A percentile compares a stretch with the other conserved stretches of the same genome.
These are phyloP conservation scores for Petrolisthes manimaculis DNA, from an alignment of 2,888 invertebrate genomes.

Conservation along the genomic window DNA sequence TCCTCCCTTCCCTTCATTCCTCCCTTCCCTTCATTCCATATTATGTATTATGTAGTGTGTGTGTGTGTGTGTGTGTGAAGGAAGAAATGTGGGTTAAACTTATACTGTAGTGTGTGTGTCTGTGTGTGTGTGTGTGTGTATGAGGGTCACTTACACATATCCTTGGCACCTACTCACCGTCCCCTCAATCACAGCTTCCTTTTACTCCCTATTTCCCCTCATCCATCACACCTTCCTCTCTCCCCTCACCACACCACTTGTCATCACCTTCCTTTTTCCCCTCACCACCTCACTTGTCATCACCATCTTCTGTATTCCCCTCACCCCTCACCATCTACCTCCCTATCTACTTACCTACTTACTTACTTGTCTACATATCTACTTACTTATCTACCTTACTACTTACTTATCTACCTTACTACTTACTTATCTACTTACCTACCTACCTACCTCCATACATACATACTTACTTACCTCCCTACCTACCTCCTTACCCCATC, in stretches of 20 bases:
- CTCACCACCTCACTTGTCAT: not conserved
- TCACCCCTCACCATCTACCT: not conserved
- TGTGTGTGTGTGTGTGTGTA: not conserved
- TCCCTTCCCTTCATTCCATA: not conserved
- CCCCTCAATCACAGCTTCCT: too few species aligned
- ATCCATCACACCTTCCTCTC: not conserved
- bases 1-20: not conserved
- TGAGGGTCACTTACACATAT: not conserved
- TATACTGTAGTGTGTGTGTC: not conserved
- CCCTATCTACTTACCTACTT: too few species aligned
- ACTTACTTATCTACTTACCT: not conserved
- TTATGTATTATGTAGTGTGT: not conserved
- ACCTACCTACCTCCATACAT: not conserved
- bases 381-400: too few species aligned
- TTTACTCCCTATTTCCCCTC: too few species aligned
- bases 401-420: not conserved
- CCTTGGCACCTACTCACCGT: too few species aligned
- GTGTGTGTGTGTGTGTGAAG: not conserved
- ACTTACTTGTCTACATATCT: too few species aligned
- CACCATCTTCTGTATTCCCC: not conserved
- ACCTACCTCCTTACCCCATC: not conserved
- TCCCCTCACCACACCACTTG: not conserved
- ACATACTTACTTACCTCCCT: not conserved
- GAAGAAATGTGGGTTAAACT: not conserved
- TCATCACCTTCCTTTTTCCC: not conserved